These are phyloP conservation scores for Eulemur rufifrons DNA, from an alignment of 2,113 vertebrate species.

Conservation along the genomic window DNA sequence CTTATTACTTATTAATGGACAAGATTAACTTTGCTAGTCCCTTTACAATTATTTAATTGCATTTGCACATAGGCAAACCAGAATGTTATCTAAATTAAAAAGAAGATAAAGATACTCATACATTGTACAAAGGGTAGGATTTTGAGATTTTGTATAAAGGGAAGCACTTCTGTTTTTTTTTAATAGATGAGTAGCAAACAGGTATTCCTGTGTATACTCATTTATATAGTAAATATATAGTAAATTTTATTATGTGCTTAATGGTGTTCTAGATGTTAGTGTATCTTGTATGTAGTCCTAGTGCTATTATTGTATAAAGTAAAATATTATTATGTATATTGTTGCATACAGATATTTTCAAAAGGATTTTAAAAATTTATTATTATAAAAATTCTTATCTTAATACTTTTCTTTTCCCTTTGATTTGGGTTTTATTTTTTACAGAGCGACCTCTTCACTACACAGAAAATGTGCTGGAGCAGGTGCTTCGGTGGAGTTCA, in stretches of 20 bases:
- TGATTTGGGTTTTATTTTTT: constrained; percentile 33
- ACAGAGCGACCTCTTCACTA: constrained; percentile 95
- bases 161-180: not conserved
- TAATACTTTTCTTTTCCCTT: not conserved
- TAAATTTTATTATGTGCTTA: not conserved
- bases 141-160: not conserved
- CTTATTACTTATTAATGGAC: not conserved
- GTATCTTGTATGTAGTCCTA: not conserved
- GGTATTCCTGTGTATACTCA: not conserved
- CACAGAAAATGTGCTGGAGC: constrained; percentile 94
- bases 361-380: not conserved
- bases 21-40: not conserved
- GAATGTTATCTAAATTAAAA: constrained; percentile 43
- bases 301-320: not conserved
- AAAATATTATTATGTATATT: not conserved
- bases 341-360: not conserved
- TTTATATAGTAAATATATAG: not conserved
- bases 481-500: constrained; percentile 94
- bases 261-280: not conserved
- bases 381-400: not conserved
- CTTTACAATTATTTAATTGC: constrained; percentile 16
- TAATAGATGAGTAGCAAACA: not conserved
- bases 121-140: not conserved
- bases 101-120: not conserved
- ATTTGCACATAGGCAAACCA: not conserved